These are phyloP conservation scores for Strix uralensis DNA, from an alignment of 2,113 vertebrate species.

Conservation along the genomic window DNA sequence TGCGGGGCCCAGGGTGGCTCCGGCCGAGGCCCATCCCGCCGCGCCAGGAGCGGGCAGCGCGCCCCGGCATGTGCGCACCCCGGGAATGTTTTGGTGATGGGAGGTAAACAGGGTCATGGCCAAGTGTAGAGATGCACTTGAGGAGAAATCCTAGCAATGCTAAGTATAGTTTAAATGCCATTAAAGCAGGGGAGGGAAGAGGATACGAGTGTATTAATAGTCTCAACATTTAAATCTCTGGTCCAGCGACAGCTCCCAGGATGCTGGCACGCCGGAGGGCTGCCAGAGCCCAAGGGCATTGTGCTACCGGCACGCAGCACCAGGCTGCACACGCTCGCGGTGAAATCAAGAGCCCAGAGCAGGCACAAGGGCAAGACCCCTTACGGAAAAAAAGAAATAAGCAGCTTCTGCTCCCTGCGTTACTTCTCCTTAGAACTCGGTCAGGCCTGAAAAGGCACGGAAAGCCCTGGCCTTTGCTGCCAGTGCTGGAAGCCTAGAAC, in stretches of 20 bases:
- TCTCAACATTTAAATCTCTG: constrained; percentile 34
- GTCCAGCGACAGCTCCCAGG: not conserved
- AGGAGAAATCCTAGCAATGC: constrained; percentile 34
- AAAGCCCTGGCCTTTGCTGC: not conserved
- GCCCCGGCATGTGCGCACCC: fast-evolving
- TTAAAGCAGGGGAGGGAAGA: constrained; percentile 36
- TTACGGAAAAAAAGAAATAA: not conserved
- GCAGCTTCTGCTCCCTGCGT: fast-evolving
- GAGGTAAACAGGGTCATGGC: not conserved
- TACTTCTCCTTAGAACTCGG: not conserved
- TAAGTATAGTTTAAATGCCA: constrained; percentile 45
- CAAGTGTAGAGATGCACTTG: not conserved
- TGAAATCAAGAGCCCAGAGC: not conserved
- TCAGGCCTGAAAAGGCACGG: not conserved
- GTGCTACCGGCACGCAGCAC: not conserved
- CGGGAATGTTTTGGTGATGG: not conserved
- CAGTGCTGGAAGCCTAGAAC: not conserved
- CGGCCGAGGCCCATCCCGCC: fast-evolving
- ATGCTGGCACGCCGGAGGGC: not conserved
- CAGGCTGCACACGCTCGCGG: not conserved
- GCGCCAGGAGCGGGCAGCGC: fast-evolving
- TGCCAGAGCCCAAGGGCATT: not conserved
- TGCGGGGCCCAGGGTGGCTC: too few species aligned
- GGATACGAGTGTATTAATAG: constrained; percentile 63
- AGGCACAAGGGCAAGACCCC: not conserved